These are phyloP conservation scores for Brachyopa scutellaris DNA, from an alignment of 2,888 invertebrate genomes.

Conservation along the genomic window DNA sequence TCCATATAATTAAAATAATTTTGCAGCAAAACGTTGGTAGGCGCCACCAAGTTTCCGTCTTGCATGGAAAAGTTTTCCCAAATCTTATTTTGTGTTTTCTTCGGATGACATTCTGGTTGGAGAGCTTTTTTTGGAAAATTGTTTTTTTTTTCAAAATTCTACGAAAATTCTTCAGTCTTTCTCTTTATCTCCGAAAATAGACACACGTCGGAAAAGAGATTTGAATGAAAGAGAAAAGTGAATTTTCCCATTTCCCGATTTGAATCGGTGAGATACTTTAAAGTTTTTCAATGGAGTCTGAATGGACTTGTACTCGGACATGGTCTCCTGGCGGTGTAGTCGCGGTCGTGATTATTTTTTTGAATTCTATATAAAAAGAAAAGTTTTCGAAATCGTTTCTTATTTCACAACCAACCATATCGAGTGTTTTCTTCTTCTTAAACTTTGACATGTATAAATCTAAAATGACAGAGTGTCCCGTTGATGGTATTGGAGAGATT, in stretches of 20 bases:
- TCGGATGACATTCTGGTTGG: not conserved
- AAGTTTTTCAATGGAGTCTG: constrained; percentile 49
- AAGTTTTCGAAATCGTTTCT: constrained; percentile 1
- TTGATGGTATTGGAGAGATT: constrained; percentile 16
- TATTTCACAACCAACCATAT: constrained; percentile 18
- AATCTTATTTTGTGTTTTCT: not conserved
- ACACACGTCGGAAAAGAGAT: constrained; percentile 45
- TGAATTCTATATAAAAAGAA: not conserved
- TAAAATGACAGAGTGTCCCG: constrained; percentile 22
- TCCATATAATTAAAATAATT: constrained; percentile 66
- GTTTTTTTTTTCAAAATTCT: constrained; percentile 1
- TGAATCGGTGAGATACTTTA: not conserved
- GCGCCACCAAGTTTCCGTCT: constrained; percentile 54
- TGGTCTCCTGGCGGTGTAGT: constrained; percentile 20
- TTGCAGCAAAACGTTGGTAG: constrained; percentile 60
- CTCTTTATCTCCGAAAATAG: constrained; percentile 69
- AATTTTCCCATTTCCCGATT: constrained; percentile 29
- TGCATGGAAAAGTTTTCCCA: not conserved
- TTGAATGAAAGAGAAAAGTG: constrained; percentile 18
- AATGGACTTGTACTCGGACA: constrained; percentile 50
- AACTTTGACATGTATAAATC: constrained; percentile 19
- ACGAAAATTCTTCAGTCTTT: constrained; percentile 28
- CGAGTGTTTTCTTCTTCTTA: not conserved
- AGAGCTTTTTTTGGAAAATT: constrained; percentile 12
- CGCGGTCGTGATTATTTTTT: constrained; percentile 10